Conservation (phyloP, 2,113 vertebrate genomes). For the Corynorhinus townsendii region DNA sequence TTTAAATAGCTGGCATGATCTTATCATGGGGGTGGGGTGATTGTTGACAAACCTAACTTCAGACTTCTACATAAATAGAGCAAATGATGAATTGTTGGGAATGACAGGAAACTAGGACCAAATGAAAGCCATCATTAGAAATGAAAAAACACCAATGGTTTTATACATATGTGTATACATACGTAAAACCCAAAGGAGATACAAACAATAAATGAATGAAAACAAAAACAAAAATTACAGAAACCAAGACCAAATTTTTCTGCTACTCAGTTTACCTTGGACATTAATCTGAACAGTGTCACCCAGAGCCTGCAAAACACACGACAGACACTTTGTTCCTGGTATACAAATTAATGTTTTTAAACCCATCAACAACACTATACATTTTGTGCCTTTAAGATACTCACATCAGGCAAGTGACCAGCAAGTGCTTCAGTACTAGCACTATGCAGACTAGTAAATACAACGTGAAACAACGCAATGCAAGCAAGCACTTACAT, state of each 20-base stretch:
- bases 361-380: conserved; percentile 60
- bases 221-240: conserved; percentile 49
- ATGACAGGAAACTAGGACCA: conserved; percentile 49
- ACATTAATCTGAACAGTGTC: conserved; percentile 57
- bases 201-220: conserved; percentile 63
- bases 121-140: conserved; percentile 52
- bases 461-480: conserved; percentile 73
- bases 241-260: not conserved
- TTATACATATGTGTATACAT: conserved; percentile 12
- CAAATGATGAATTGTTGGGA: conserved; percentile 39
- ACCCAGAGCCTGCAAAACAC: conserved; percentile 58
- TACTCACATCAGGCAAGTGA: conserved; percentile 67
- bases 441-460: conserved; percentile 65
- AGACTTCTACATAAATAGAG: conserved; percentile 49
- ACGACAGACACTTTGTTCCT: conserved; percentile 34
- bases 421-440: conserved; percentile 58
- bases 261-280: conserved; percentile 54
- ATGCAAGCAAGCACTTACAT: conserved; percentile 67
- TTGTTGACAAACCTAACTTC: conserved; percentile 1
- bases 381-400: conserved; percentile 66
- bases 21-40: not conserved
- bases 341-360: conserved; percentile 47
- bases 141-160: conserved; percentile 34
- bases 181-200: conserved; percentile 36
- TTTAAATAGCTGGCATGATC: not conserved